Conservation (phyloP, 2,888 invertebrate species). For the Aphidius colemani region DNA sequence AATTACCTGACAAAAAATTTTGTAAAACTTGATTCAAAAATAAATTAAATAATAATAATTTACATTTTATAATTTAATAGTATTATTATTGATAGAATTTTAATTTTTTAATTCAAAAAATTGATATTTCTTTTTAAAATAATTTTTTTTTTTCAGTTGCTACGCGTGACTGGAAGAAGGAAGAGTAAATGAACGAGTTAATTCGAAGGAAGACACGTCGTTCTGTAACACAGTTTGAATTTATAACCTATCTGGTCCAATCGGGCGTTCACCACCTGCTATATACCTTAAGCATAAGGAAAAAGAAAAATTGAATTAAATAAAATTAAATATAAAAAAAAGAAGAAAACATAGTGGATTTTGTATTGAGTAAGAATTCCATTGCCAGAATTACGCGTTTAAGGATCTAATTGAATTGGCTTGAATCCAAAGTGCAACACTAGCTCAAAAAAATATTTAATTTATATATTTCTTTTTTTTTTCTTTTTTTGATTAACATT, state of each 20-base stretch:
- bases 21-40: no score
- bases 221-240: slow-evolving; percentile 24
- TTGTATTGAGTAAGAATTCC: slow-evolving; percentile 14
- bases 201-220: slow-evolving; percentile 25
- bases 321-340: no score
- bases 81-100: no score
- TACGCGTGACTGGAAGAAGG: slow-evolving; percentile 10
- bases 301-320: no score
- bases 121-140: no score
- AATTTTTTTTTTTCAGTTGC: neutral
- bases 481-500: neutral
- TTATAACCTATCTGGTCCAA: slow-evolving; percentile 25
- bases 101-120: no score
- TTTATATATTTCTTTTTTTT: no score
- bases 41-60: no score
- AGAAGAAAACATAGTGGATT: no score
- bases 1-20: no score
- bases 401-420: slow-evolving; percentile 26
- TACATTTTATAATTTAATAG: no score
- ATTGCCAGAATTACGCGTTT: slow-evolving; percentile 22
- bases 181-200: slow-evolving; percentile 19
- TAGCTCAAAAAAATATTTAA: slow-evolving; percentile 1
- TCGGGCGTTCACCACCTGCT: slow-evolving; percentile 17
- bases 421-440: slow-evolving; percentile 22
- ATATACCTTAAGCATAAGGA: neutral